Evolutionary conservation across 2,888 invertebrate genomes (phyloP).

Genomic region (Micoletzkya japonica): DNA sequence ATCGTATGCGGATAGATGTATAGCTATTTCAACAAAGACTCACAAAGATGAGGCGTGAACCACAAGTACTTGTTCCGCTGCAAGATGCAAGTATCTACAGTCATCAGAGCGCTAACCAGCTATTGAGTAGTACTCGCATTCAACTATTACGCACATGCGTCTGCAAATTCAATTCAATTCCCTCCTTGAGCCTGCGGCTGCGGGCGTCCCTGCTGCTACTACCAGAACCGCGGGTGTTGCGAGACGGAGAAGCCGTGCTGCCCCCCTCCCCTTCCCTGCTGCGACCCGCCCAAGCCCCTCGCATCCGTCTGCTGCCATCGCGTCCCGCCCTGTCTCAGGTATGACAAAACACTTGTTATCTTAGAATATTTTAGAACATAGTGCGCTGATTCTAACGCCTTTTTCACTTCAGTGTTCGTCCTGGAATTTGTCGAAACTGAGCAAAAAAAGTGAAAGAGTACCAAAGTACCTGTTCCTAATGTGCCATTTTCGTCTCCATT

Average conservation of each 20-base stretch:
- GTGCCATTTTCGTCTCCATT: no score
- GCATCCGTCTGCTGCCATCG: constrained; percentile 40
- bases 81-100: no score
- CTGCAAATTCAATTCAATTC: not conserved
- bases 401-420: no score
- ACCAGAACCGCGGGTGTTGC: constrained; percentile 52
- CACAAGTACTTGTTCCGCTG: not conserved
- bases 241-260: constrained; percentile 48
- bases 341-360: no score
- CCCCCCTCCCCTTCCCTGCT: constrained; percentile 53
- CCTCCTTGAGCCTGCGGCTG: constrained; percentile 49
- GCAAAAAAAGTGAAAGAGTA: no score
- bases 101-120: no score
- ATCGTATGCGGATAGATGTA: not conserved
- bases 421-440: no score
- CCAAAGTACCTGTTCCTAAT: no score
- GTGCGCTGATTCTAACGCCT: no score
- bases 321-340: constrained; percentile 51
- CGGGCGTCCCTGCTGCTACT: constrained; percentile 57
- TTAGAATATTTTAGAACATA: no score
- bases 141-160: not conserved
- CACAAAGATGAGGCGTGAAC: not conserved
- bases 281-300: constrained; percentile 43
- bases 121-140: no score
- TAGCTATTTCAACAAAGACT: not conserved